Base-by-base conservation (phyloP, 2,888 invertebrate genomes). In the Apamea crenata region DNA sequence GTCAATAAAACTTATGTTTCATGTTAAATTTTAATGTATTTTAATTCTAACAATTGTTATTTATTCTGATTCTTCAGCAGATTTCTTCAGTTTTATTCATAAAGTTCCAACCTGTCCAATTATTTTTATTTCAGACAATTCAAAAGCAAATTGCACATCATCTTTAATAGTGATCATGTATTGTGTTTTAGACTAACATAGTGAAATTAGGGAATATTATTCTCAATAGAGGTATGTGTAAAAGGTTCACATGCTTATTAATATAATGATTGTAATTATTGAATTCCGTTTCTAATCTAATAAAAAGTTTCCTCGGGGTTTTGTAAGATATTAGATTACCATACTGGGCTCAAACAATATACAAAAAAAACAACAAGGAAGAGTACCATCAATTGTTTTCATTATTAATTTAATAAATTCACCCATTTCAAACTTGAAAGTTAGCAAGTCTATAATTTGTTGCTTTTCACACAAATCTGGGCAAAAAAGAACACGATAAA, bases 1-100 rank as follows among this genome's bases (percentile, higher is more conserved):
- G 36, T n/a, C 16, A 65, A 69, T 63, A 74, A 66, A 59, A 21
- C 74, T 25, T 32, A 10, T 56, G 16, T 86, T 81, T 32, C 1
- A 32, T 59, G 25, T 59, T 16, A 44, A 59, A 25, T 47, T 70
- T 71, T 56, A 50, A 25, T 40, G 50, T 21, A 36, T 18, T 18
- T 36, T 44, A 21, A 32, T 40, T n/a, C n/a, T 21, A n/a, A 1
- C 5, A 36, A 4, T 69, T 59, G 70, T 71, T 79, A 53, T 21
- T 65, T 74, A 84, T 77, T 67, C 59, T 71, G 36, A 74, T 68
- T 71, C 5, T 21, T 61, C 71, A 18, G 29, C 21, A 68, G 40
- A 72, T 59, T 16, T 76, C 44, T 61, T 66, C 29, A n/a, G 21
- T 61, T 44, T 63, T 29, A 47, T 18, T 65, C 25, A 59, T 81